These are phyloP conservation scores for Mustela nigripes DNA, from an alignment of 2,113 vertebrate species.

Conservation along the genomic window DNA sequence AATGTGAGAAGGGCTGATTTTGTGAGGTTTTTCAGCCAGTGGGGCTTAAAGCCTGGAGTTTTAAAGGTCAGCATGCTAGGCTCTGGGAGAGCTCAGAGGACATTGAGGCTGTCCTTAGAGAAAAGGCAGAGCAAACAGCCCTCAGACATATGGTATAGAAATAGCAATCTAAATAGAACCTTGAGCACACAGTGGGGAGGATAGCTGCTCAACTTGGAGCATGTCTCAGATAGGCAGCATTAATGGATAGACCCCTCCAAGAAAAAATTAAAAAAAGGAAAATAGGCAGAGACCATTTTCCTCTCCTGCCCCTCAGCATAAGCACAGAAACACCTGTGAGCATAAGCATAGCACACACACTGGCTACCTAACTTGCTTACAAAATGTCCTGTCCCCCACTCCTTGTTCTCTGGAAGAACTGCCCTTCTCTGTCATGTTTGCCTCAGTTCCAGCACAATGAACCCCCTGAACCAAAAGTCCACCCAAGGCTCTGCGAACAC, in stretches of 20 bases:
- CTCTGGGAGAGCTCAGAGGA: not conserved
- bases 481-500: not conserved
- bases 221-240: not conserved
- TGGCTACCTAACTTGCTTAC: not conserved
- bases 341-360: not conserved
- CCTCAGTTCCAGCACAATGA: not conserved
- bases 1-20: not conserved
- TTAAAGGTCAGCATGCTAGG: not conserved
- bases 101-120: not conserved
- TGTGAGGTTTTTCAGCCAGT: not conserved
- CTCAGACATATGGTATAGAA: not conserved
- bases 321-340: not conserved
- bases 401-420: not conserved
- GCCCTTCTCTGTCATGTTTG: not conserved
- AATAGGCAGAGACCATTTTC: not conserved
- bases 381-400: not conserved
- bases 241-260: not conserved
- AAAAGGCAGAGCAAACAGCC: not conserved
- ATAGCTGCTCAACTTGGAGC: not conserved
- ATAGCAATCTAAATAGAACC: not conserved
- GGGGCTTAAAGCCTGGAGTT: not conserved
- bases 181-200: not conserved
- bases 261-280: not conserved
- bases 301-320: not conserved
- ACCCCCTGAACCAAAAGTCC: not conserved